Percentiles rank a stretch among this genome's conserved stretches.
These are phyloP conservation scores for Cossypha dichroa DNA, from an alignment of 2,797 vertebrate genomes.

Conservation along the genomic window DNA sequence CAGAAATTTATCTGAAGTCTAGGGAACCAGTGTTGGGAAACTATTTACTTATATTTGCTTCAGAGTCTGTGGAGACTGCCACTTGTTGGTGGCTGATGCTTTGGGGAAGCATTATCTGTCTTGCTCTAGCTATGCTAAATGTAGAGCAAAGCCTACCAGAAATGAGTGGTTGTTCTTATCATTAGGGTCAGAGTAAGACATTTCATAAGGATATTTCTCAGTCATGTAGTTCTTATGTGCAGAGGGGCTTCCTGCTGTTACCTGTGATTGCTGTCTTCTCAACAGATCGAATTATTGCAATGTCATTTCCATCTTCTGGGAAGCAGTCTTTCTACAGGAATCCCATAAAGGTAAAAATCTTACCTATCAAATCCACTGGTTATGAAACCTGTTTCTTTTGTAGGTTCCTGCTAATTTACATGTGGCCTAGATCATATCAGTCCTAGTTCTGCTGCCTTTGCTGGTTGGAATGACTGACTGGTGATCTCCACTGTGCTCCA, in stretches of 20 bases:
- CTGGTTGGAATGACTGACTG: background rate
- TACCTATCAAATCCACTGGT: background rate
- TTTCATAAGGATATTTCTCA: background rate
- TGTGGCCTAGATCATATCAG: background rate
- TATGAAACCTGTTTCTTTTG: background rate
- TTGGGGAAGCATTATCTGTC: background rate
- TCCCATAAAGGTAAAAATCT: constrained; percentile 84
- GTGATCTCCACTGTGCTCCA: background rate
- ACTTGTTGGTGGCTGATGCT: background rate
- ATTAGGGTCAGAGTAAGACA: background rate
- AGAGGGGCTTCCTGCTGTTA: background rate
- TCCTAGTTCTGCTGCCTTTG: background rate
- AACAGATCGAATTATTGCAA: constrained; percentile 92
- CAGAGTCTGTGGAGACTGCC: background rate
- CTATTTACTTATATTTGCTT: background rate
- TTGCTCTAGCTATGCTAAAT: background rate
- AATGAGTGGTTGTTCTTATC: background rate
- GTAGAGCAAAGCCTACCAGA: background rate
- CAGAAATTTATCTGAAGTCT: background rate
- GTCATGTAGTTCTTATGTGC: accelerated
- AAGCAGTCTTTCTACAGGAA: constrained; percentile 93
- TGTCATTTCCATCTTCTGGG: constrained; percentile 97
- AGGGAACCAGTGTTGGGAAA: background rate
- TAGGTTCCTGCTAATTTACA: background rate
- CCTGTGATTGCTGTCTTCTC: background rate